phyloP scores from a whole-genome alignment of 2,113 vertebrate genomes.

The Nycticryphes semicollaris region DNA sequence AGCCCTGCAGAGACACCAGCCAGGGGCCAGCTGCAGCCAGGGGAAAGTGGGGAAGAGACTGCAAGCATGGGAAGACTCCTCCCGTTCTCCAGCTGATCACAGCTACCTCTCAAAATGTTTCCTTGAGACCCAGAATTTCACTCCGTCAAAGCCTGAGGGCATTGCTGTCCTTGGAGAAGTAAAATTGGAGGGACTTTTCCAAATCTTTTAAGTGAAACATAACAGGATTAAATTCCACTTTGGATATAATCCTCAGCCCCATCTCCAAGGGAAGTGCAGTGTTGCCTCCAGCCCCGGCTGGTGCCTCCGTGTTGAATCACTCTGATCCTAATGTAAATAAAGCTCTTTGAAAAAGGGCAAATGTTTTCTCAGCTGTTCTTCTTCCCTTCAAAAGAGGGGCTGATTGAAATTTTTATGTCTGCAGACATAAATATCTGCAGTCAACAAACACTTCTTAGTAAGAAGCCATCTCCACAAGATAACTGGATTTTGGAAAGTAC shows the following conservation, averaged over 20 bases:
- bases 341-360: conserved; percentile 22
- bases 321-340: conserved; percentile 24
- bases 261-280: neutral
- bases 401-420: conserved; percentile 44
- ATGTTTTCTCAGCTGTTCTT: conserved; percentile 53
- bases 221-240: conserved; percentile 20
- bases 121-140: neutral
- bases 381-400: neutral
- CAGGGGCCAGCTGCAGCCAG: accelerated
- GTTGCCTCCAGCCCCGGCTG: neutral
- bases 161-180: neutral
- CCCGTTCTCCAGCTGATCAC: neutral
- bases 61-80: neutral
- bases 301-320: conserved; percentile 37
- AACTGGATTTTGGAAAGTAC: conserved; percentile 3
- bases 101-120: neutral
- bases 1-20: neutral
- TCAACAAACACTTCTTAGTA: conserved; percentile 9
- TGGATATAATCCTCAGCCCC: neutral
- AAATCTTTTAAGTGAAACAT: neutral
- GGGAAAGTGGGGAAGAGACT: neutral
- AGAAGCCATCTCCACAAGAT: neutral
- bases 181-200: neutral
- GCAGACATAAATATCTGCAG: neutral
- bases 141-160: neutral